Conservation (phyloP, 1,140 invertebrate species). For the Drosophila aff. region DNA sequence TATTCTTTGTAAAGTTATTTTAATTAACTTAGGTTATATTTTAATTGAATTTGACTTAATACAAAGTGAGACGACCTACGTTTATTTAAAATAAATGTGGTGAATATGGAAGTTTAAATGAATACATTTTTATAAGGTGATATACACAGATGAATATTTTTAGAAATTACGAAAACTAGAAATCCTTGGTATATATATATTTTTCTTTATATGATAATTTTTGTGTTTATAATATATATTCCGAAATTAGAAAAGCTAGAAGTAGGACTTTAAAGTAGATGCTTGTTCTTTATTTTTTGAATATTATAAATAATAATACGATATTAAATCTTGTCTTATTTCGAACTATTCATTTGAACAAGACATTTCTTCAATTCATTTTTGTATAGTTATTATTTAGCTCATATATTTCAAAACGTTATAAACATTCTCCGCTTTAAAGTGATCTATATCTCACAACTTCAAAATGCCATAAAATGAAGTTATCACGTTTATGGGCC, state of each 20-base stretch:
- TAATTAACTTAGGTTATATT: neutral
- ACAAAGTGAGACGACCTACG: neutral
- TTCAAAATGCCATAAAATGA: constrained; percentile 1
- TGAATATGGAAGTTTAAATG: neutral
- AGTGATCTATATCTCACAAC: constrained; percentile 2
- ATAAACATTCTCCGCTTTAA: neutral
- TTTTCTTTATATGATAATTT: no score
- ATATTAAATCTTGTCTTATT: neutral
- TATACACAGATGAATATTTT: neutral
- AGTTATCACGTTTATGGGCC: constrained; percentile 15
- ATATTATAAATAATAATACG: neutral
- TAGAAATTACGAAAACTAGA: neutral
- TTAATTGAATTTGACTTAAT: neutral
- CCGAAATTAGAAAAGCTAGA: neutral
- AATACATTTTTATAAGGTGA: neutral
- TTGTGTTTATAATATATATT: no score
- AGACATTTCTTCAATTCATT: neutral
- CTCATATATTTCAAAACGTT: neutral
- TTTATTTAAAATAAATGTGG: neutral
- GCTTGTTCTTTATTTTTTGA: neutral
- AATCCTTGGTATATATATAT: no score
- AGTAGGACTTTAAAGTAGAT: neutral
- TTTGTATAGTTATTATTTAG: neutral
- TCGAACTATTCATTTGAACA: neutral
- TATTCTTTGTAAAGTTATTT: neutral